Percentiles rank a stretch among this genome's conserved stretches.
Evolutionary conservation across 2,888 invertebrate genomes (phyloP).

Genomic region (Pristionchus exspectatus): DNA sequence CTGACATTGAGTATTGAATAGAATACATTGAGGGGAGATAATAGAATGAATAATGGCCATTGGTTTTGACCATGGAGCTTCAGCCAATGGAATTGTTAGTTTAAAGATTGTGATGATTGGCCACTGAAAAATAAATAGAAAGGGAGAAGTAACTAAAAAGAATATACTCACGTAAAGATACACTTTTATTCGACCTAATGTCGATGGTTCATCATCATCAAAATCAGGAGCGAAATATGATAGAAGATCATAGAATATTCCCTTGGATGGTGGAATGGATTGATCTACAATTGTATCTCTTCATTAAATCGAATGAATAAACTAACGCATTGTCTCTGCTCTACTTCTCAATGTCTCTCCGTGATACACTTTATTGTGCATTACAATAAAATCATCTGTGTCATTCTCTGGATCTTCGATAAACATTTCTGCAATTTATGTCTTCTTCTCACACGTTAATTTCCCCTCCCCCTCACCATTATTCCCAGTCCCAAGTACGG

Average conservation of each 20-base stretch:
- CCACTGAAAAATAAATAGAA: not conserved
- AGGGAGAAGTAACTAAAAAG: not conserved
- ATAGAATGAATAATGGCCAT: conserved; percentile 51
- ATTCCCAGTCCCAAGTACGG: not conserved
- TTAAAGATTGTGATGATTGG: not conserved
- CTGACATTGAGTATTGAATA: conserved; percentile 31
- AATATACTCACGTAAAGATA: not conserved
- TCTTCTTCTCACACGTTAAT: not conserved
- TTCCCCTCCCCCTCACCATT: not conserved
- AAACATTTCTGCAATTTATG: conserved; percentile 10
- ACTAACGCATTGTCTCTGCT: conserved; percentile 52
- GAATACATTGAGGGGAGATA: conserved; percentile 24
- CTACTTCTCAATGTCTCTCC: conserved; percentile 66
- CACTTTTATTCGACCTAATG: not conserved
- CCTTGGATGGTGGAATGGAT: not conserved
- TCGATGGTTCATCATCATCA: conserved; percentile 1
- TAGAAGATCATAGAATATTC: not conserved
- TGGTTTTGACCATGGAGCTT: conserved; percentile 52
- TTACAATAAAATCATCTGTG: conserved; percentile 66
- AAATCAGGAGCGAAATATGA: not conserved
- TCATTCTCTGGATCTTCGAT: conserved; percentile 42
- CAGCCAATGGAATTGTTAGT: conserved; percentile 6
- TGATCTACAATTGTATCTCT: not conserved
- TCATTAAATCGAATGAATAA: not conserved
- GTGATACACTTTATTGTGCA: conserved; percentile 64